These are phyloP conservation scores for Austrolebias charrua DNA, from an alignment of 2,797 vertebrate genomes.

Conservation along the genomic window DNA sequence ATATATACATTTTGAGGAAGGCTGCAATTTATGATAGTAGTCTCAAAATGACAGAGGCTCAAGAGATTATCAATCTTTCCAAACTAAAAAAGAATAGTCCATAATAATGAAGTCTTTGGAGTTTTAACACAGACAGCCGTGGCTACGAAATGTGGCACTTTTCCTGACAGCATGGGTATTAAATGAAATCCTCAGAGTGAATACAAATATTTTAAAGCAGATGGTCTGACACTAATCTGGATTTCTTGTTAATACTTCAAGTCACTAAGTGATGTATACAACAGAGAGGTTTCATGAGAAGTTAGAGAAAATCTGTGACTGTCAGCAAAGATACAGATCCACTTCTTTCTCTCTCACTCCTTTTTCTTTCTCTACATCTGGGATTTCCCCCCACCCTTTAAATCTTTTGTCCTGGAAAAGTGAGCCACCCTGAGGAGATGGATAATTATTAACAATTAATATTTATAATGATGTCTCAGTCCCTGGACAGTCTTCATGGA, in stretches of 20 bases:
- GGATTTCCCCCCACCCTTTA: slow-evolving; percentile 22
- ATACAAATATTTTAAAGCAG: slow-evolving; percentile 72
- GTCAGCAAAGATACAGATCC: slow-evolving; percentile 45
- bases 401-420: slow-evolving; percentile 69
- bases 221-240: slow-evolving; percentile 78
- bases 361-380: slow-evolving; percentile 16
- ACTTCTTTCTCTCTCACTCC: slow-evolving; percentile 13
- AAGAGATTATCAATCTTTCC: background rate
- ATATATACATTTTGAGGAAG: background rate
- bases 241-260: slow-evolving; percentile 66
- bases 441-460: slow-evolving; percentile 85
- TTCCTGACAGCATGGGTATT: slow-evolving; percentile 53
- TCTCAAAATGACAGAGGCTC: slow-evolving; percentile 4
- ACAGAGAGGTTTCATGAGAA: slow-evolving; percentile 61
- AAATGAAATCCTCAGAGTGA: slow-evolving; percentile 68
- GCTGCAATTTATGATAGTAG: background rate
- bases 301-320: slow-evolving; percentile 55
- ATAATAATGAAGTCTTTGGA: slow-evolving; percentile 14
- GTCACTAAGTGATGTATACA: slow-evolving; percentile 56
- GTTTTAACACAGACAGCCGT: slow-evolving; percentile 38
- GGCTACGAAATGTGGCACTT: slow-evolving; percentile 40
- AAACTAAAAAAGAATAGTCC: slow-evolving; percentile 13
- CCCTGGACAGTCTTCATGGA: slow-evolving; percentile 73
- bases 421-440: slow-evolving; percentile 74
- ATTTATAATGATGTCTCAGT: slow-evolving; percentile 80